A percentile compares a stretch with the other conserved stretches of the same genome.
Conservation (phyloP, 2,797 vertebrate species). For the Trachops cirrhosus region DNA sequence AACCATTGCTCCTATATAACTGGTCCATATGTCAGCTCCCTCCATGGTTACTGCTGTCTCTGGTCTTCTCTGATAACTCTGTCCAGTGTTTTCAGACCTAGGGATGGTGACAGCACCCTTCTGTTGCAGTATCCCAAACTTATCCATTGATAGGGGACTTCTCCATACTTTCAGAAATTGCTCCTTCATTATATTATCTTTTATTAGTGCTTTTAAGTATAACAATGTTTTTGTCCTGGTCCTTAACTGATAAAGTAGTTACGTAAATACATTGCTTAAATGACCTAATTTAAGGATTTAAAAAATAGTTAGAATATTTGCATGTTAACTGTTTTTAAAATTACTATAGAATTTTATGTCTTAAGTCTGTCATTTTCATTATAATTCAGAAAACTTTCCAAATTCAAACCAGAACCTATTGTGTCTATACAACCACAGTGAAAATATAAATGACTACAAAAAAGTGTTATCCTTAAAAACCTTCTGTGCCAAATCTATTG, state of each 20-base stretch:
- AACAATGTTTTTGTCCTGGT: neutral
- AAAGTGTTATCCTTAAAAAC: neutral
- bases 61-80: neutral
- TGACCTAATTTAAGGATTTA: neutral
- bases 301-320: neutral
- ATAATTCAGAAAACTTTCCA: neutral
- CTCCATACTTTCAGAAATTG: neutral
- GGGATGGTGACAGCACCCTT: neutral
- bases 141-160: neutral
- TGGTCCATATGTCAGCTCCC: rapidly evolving
- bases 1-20: too few relatives aligned
- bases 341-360: neutral
- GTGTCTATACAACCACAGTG: neutral
- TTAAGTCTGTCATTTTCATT: neutral
- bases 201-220: neutral
- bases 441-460: neutral
- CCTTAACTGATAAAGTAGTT: neutral
- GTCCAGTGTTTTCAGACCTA: neutral
- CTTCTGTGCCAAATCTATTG: neutral
- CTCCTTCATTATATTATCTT: neutral
- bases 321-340: neutral
- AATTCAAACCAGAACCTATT: neutral
- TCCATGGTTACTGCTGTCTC: neutral
- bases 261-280: neutral
- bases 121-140: neutral